phyloP scores from a whole-genome alignment of 2,888 invertebrate species.

The Agriopis aurantiaria region DNA sequence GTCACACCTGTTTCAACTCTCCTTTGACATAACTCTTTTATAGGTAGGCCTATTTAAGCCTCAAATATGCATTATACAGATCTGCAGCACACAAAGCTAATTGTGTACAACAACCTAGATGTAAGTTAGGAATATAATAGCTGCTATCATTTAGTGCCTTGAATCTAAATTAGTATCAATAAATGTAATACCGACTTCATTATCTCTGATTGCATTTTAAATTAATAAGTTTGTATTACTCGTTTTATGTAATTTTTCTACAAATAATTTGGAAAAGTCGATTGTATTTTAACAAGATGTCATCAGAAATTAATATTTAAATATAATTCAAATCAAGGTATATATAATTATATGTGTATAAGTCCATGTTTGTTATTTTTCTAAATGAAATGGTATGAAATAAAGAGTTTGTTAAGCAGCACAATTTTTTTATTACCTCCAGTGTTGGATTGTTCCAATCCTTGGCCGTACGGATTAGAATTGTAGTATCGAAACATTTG shows the following conservation, averaged over 20 bases:
- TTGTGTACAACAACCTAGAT: neutral
- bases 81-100: constrained; percentile 1
- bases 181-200: neutral
- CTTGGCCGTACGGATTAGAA: too few relatives aligned
- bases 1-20: too few relatives aligned
- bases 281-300: neutral
- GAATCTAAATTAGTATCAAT: constrained; percentile 4
- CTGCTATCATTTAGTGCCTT: constrained; percentile 2
- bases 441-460: too few relatives aligned
- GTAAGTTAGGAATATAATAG: neutral
- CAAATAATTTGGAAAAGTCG: neutral
- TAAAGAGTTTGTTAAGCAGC: constrained; percentile 23
- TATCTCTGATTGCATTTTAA: neutral
- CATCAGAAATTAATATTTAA: too few relatives aligned
- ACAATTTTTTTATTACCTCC: constrained; percentile 2
- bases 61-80: constrained; percentile 5
- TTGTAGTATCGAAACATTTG: too few relatives aligned
- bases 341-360: too few relatives aligned
- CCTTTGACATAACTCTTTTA: too few relatives aligned
- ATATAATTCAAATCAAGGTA: too few relatives aligned
- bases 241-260: neutral
- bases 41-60: neutral
- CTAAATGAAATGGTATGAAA: constrained; percentile 15
- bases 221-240: neutral
- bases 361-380: constrained; percentile 15